phyloP scores from a whole-genome alignment of 2,797 vertebrate genomes.

The Trichosurus vulpecula region DNA sequence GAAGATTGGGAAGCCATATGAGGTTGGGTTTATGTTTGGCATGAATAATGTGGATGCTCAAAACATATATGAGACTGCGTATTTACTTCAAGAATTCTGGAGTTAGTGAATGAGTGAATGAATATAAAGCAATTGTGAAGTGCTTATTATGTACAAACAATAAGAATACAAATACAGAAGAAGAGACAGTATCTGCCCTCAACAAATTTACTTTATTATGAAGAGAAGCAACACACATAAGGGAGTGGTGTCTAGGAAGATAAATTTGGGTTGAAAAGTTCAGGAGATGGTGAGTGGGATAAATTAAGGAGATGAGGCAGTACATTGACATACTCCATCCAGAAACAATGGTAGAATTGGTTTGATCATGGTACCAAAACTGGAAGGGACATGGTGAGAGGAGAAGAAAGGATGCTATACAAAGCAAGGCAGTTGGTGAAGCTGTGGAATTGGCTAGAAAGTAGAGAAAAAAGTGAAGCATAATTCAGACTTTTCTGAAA shows the following conservation, averaged over 20 bases:
- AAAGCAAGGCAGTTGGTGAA: not conserved
- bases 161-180: not conserved
- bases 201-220: not conserved
- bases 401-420: not conserved
- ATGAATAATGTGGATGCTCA: not conserved
- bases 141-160: not conserved
- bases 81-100: not conserved
- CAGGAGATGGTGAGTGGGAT: not conserved
- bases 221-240: not conserved
- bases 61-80: not conserved
- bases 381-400: not conserved
- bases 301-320: not conserved
- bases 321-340: not conserved
- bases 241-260: not conserved
- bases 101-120: not conserved
- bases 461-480: not conserved
- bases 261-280: not conserved
- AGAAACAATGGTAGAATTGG: not conserved
- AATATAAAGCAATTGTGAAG: not conserved
- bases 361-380: not conserved
- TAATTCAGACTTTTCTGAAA: not conserved
- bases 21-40: not conserved
- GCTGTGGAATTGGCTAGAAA: not conserved
- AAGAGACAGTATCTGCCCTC: not conserved
- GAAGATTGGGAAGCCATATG: not conserved